These are phyloP conservation scores for Antennarius maculatus DNA, from an alignment of 2,797 vertebrate species.

Conservation along the genomic window DNA sequence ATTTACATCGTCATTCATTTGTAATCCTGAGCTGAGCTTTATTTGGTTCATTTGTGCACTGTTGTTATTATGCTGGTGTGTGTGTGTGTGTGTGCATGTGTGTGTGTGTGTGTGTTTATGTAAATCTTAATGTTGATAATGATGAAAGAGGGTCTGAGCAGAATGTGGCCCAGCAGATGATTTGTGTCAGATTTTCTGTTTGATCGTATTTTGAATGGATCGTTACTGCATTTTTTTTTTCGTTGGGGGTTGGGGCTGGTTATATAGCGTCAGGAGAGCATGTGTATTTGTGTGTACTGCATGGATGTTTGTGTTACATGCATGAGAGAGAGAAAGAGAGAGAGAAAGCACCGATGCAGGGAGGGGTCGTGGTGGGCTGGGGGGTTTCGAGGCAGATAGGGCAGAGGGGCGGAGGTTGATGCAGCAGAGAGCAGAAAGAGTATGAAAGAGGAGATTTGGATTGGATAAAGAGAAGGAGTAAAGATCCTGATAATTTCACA, in stretches of 20 bases:
- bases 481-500: constrained; percentile 41
- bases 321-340: constrained; percentile 34
- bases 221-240: constrained; percentile 30
- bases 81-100: not conserved
- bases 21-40: constrained; percentile 30
- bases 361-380: constrained; percentile 69
- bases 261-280: constrained; percentile 57
- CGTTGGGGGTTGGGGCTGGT: constrained; percentile 45
- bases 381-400: constrained; percentile 77
- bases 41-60: constrained; percentile 33
- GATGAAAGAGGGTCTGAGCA: constrained; percentile 2
- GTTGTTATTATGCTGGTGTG: constrained; percentile 7
- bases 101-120: constrained; percentile 9
- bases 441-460: constrained; percentile 64
- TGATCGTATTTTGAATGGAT: constrained; percentile 49
- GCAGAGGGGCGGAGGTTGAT: constrained; percentile 83
- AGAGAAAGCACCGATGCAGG: constrained; percentile 57
- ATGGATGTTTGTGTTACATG: constrained; percentile 64
- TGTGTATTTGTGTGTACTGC: constrained; percentile 62
- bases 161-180: constrained; percentile 26
- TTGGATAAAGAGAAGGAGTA: constrained; percentile 28
- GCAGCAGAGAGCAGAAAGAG: constrained; percentile 68
- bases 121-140: constrained; percentile 27
- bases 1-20: constrained; percentile 39
- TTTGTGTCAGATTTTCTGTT: constrained; percentile 58